Conservation (phyloP, 2,113 vertebrate genomes). For the Etheostoma cragini region DNA sequence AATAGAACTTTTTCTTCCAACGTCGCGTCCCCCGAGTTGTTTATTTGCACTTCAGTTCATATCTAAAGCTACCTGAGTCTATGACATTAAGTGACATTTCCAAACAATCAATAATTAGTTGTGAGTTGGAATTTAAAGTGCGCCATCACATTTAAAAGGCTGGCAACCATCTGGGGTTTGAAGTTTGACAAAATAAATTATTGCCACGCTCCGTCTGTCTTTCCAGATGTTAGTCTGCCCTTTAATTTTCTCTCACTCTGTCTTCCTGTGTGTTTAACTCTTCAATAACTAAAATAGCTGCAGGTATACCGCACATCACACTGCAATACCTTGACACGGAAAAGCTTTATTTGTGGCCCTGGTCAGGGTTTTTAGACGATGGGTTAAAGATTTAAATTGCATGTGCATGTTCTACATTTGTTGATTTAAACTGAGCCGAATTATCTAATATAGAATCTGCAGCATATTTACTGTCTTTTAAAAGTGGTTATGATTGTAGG, state of each 20-base stretch:
- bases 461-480: background rate
- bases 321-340: constrained; percentile 3
- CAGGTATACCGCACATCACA: constrained; percentile 1
- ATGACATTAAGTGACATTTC: constrained; percentile 66
- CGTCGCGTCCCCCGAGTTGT: background rate
- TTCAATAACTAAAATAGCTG: constrained; percentile 32
- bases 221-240: constrained; percentile 69
- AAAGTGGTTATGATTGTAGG: background rate
- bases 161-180: constrained; percentile 66
- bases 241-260: constrained; percentile 59
- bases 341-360: background rate
- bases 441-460: background rate
- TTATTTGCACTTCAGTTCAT: constrained; percentile 32
- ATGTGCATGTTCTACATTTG: background rate
- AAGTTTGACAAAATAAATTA: constrained; percentile 70
- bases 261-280: constrained; percentile 47
- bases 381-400: background rate
- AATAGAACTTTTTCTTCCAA: background rate
- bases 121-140: constrained; percentile 64
- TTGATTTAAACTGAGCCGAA: background rate
- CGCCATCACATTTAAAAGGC: constrained; percentile 63
- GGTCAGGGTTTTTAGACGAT: background rate
- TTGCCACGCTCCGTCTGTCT: constrained; percentile 69
- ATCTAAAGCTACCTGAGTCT: constrained; percentile 50
- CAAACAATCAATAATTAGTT: constrained; percentile 68